phyloP scores from a whole-genome alignment of 2,797 vertebrate genomes.

The Morelia viridis region DNA sequence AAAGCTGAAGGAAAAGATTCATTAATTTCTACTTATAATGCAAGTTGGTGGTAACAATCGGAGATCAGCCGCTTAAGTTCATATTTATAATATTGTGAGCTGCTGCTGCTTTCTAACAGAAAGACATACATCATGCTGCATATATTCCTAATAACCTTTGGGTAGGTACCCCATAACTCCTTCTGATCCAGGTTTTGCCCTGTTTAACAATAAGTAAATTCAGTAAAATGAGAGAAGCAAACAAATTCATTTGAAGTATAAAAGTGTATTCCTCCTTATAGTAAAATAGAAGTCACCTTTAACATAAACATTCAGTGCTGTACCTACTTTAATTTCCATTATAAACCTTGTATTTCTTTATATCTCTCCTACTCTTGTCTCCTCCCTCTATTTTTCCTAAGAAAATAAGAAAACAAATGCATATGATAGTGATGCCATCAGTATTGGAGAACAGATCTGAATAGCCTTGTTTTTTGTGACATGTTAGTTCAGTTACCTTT shows the following conservation, averaged over 20 bases:
- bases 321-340: neutral
- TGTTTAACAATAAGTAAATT: too few species aligned
- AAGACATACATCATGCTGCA: neutral
- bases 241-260: neutral
- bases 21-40: neutral
- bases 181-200: too few species aligned
- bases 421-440: too few species aligned
- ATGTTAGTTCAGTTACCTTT: neutral
- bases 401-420: neutral
- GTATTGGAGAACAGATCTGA: neutral
- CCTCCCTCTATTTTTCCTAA: neutral
- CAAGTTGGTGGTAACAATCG: neutral
- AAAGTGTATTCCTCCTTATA: neutral
- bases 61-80: neutral
- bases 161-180: too few species aligned
- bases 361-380: neutral
- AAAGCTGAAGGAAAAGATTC: neutral
- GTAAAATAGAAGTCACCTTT: neutral
- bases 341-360: neutral
- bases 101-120: neutral
- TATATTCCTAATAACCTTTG: neutral
- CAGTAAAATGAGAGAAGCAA: neutral
- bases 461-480: neutral
- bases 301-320: neutral
- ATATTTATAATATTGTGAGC: neutral